A percentile compares a stretch with the other conserved stretches of the same genome.
phyloP scores from a whole-genome alignment of 1,140 invertebrate species.

The Drosophila sucinea region DNA sequence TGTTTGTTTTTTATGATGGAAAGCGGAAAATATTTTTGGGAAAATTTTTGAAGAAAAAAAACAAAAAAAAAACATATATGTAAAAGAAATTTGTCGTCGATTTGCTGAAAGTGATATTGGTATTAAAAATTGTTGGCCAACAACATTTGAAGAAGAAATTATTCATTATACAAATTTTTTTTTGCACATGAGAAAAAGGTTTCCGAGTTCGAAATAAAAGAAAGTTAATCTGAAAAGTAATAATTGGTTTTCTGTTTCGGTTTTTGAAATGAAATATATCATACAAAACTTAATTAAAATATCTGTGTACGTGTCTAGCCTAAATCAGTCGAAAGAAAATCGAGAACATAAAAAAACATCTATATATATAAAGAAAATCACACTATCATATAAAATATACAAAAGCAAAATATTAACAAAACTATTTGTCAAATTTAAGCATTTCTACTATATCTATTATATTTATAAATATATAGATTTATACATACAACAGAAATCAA shows the following conservation, averaged over 20 bases:
- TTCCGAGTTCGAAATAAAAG: slow-evolving; percentile 32
- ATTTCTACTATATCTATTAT: slow-evolving; percentile 64
- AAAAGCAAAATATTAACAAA: slow-evolving; percentile 54
- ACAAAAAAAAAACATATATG: slow-evolving; percentile 13
- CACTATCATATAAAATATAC: slow-evolving; percentile 50
- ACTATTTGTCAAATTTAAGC: slow-evolving; percentile 72
- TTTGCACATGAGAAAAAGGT: slow-evolving; percentile 30
- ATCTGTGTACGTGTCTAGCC: slow-evolving; percentile 8
- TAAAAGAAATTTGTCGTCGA: slow-evolving; percentile 74
- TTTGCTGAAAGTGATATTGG: slow-evolving; percentile 75
- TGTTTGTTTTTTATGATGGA: slow-evolving; percentile 48
- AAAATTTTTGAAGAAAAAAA: slow-evolving; percentile 58
- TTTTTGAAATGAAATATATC: slow-evolving; percentile 8
- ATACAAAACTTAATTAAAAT: slow-evolving; percentile 1
- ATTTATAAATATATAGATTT: slow-evolving; percentile 20
- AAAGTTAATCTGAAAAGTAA: not conserved
- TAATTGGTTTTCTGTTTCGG: not conserved
- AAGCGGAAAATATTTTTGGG: slow-evolving; percentile 49
- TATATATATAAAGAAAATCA: slow-evolving; percentile 41
- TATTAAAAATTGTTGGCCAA: slow-evolving; percentile 62
- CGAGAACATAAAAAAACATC: not conserved
- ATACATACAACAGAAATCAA: slow-evolving; percentile 37
- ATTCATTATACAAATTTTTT: slow-evolving; percentile 19
- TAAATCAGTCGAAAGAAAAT: slow-evolving; percentile 8
- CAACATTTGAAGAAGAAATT: slow-evolving; percentile 23